Base-by-base conservation (phyloP, 2,888 invertebrate genomes). In the Zaprionus obscuricornis region DNA sequence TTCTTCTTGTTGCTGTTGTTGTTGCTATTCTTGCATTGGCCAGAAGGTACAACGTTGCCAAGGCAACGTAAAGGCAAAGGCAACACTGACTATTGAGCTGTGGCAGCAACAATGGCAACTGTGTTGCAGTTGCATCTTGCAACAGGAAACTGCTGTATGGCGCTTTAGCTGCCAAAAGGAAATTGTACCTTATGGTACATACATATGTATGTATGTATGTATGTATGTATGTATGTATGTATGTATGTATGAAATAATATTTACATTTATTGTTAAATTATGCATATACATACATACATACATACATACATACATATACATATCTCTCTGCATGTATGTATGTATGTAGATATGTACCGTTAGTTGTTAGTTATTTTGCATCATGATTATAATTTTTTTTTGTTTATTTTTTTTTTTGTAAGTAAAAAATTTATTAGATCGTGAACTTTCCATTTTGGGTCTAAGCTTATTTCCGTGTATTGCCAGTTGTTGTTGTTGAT, bases 91-190 rank as follows among this genome's bases (percentile, higher is more conserved):
- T n/a, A n/a, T n/a, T n/a, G n/a, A n/a, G n/a, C n/a, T n/a, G n/a
- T n/a, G n/a, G 10, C 26, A 16, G 26, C 16, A 11, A 8, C 43
- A 18, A 17, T 36, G 17, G 14, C 16, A 18, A 46, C 36, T 27
- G 22, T 13, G 31, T 22, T 22, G 24, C 22, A 33, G 11, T 34
- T 20, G 60, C 71, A 65, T 58, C 70, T 56, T 31, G 49, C 60
- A 69, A 66, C 84, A 81, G 81, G 81, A 84, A 84, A 82, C 70
- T 68, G 58, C 66, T 52, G 56, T 66, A 66, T 65, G 81, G 73
- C 84, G 81, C 84, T 73, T 67, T 62, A 70, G 62, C 63, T 79
- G 81, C 83, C 82, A 82, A 78, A 74, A 74, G n/a, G n/a, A 78
- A 82, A 81, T 74, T 71, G 59, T 42, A 62, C 68, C 52, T 51